phyloP scores from a whole-genome alignment of 2,113 vertebrate genomes.

The Muntiacus muntjak region DNA sequence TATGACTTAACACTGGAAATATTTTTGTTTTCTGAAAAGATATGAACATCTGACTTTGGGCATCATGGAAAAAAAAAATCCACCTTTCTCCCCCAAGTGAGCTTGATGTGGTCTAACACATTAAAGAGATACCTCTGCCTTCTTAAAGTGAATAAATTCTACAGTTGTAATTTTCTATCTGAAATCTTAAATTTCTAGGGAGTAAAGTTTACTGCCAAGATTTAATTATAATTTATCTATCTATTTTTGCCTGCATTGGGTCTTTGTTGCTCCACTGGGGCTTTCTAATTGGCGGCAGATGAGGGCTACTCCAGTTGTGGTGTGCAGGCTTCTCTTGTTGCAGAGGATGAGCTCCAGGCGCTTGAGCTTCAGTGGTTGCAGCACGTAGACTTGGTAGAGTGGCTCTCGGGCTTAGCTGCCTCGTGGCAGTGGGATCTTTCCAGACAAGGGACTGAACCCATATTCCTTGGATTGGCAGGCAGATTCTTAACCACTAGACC shows the following conservation, averaged over 20 bases:
- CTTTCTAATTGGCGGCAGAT: neutral
- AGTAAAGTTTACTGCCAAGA: slow-evolving; percentile 33
- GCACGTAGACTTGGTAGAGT: neutral
- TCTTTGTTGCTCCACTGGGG: neutral
- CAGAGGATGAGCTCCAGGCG: neutral
- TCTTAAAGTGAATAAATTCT: neutral
- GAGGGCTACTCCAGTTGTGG: neutral
- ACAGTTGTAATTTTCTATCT: slow-evolving; percentile 35
- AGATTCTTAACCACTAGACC: neutral
- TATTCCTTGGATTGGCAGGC: neutral
- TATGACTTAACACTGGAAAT: slow-evolving; percentile 29
- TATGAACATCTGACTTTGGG: slow-evolving; percentile 24
- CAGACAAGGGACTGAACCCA: neutral
- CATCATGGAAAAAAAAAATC: neutral
- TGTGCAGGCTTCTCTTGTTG: neutral
- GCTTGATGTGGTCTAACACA: neutral
- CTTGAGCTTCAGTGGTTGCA: neutral
- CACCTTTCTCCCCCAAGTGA: neutral
- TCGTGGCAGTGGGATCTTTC: neutral
- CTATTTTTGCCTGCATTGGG: neutral
- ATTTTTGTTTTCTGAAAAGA: slow-evolving; percentile 52
- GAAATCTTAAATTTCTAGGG: slow-evolving; percentile 17
- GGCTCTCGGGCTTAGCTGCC: neutral
- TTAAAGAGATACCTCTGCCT: slow-evolving; percentile 18
- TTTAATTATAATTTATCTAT: neutral